Conservation (phyloP, 2,113 vertebrate species). For the Archilochus colubris region DNA sequence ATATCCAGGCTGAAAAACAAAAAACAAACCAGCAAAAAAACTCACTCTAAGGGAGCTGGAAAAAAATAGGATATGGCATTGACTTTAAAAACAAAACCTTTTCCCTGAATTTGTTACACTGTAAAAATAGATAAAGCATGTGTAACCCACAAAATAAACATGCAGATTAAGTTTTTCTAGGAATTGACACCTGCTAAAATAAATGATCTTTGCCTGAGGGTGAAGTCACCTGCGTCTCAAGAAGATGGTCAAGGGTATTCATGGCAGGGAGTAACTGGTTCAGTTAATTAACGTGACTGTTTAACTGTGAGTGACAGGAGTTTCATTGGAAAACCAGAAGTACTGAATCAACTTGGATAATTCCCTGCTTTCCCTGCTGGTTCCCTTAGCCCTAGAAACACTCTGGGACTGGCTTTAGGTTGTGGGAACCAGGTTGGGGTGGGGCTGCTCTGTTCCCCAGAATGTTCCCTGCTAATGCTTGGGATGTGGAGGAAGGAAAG, state of each 20-base stretch:
- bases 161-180: not conserved
- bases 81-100: not conserved
- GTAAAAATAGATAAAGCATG: not conserved
- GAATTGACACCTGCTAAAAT: not conserved
- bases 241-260: not conserved
- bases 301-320: not conserved
- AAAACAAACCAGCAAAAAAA: not conserved
- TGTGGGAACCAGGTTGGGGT: not conserved
- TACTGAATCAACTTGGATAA: not conserved
- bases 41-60: not conserved
- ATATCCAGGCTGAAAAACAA: not conserved
- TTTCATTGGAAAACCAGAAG: not conserved
- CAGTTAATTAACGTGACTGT: not conserved
- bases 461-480: not conserved
- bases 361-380: not conserved
- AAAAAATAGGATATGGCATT: not conserved
- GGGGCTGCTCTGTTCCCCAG: not conserved
- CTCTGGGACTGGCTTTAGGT: not conserved
- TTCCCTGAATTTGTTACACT: not conserved
- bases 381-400: not conserved
- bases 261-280: not conserved
- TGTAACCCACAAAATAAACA: not conserved
- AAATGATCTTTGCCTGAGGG: not conserved
- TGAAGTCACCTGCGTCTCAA: not conserved
- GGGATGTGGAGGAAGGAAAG: not conserved